Evolutionary conservation across 2,797 vertebrate species (phyloP).

Genomic region (Parauchenoglanis punctatus): DNA sequence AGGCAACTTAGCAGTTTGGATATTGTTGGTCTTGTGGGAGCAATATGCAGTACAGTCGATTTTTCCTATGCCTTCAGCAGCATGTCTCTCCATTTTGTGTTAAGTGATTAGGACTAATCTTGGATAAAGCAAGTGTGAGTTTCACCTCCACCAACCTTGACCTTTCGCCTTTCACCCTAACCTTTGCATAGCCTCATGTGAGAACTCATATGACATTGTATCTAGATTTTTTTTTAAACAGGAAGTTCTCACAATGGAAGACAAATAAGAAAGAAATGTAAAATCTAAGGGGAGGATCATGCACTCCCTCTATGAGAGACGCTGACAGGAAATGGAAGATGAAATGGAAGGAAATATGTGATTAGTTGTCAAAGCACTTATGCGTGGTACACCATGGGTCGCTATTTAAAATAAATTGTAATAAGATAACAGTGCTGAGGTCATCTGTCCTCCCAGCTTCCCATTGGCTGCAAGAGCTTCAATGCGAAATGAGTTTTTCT

Average conservation of each 20-base stretch:
- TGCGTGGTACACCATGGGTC: neutral
- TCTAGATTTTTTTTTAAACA: neutral
- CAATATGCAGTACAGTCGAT: neutral
- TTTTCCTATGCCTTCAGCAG: neutral
- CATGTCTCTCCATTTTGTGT: neutral
- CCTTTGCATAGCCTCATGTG: neutral
- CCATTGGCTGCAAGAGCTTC: neutral
- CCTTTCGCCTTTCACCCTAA: neutral
- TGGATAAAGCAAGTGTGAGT: neutral
- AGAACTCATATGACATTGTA: no score
- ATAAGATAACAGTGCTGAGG: neutral
- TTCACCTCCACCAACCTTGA: neutral
- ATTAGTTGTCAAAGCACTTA: neutral
- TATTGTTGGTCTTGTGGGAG: neutral
- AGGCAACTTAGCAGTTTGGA: neutral
- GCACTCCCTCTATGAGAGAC: neutral
- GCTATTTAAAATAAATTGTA: neutral
- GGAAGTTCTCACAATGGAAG: neutral
- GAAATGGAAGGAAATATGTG: neutral
- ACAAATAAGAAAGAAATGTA: neutral
- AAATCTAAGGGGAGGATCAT: neutral
- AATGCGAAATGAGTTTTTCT: no score
- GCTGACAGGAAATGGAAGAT: neutral
- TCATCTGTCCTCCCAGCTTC: neutral
- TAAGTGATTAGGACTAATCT: neutral